Evolutionary conservation across 2,888 invertebrate species (phyloP).

Genomic region (Leptothorax acervorum): DNA sequence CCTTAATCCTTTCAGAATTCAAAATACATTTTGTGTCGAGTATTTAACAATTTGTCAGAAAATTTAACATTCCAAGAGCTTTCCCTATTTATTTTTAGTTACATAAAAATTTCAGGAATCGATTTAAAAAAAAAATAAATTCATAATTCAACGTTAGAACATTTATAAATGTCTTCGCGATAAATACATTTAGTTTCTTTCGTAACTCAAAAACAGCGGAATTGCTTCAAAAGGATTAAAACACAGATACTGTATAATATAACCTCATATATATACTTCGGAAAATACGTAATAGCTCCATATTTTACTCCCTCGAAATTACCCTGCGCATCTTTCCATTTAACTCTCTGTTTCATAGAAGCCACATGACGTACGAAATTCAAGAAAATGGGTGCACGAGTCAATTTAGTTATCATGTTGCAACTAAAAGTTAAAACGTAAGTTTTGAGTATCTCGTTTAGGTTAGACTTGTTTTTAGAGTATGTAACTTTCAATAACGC

Average conservation of each 20-base stretch:
- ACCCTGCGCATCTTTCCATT: neutral
- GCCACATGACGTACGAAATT: conserved; percentile 57
- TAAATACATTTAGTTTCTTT: neutral
- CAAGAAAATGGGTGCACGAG: conserved; percentile 32
- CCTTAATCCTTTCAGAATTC: neutral
- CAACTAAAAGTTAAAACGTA: conserved; percentile 5
- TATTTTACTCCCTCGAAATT: conserved; percentile 87
- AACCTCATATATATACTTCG: conserved; percentile 86
- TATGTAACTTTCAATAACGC: neutral
- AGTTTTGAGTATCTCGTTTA: neutral
- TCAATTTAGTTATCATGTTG: conserved; percentile 39
- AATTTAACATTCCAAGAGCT: neutral
- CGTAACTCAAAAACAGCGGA: no score
- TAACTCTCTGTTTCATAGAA: neutral
- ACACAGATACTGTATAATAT: neutral
- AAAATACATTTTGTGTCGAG: neutral
- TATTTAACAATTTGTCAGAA: neutral
- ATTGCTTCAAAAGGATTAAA: neutral
- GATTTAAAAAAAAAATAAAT: no score
- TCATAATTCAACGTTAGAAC: neutral
- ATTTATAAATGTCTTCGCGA: neutral
- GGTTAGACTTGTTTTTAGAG: conserved; percentile 14
- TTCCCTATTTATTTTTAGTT: neutral
- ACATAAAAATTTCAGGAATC: neutral
- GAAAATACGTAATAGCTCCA: conserved; percentile 86